Conservation (phyloP, 2,113 vertebrate species). For the Calyptommatus sinebrachiatus region DNA sequence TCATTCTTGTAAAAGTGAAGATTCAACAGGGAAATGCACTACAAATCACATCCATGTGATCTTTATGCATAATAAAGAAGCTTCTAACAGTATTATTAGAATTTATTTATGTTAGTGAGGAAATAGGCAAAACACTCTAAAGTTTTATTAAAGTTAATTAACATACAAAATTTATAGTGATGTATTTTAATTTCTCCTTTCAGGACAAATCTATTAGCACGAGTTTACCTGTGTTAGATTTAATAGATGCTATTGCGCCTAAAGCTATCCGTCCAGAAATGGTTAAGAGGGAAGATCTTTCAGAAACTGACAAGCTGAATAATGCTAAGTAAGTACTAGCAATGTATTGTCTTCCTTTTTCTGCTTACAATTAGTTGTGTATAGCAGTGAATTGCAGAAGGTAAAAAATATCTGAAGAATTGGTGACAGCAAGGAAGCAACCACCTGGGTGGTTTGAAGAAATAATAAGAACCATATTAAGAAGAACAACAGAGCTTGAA, state of each 20-base stretch:
- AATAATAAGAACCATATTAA: no score
- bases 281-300: constrained; percentile 80
- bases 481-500: no score
- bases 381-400: not conserved
- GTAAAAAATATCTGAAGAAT: no score
- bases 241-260: constrained; percentile 91
- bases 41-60: no score
- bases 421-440: no score
- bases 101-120: not conserved
- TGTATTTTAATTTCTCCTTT: constrained; percentile 53
- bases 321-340: constrained; percentile 83
- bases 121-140: not conserved
- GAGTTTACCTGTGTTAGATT: constrained; percentile 91
- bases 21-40: no score
- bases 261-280: constrained; percentile 86
- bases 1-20: no score
- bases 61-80: not conserved
- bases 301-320: constrained; percentile 77
- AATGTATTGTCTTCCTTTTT: not conserved
- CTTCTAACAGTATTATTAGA: not conserved
- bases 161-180: constrained; percentile 31
- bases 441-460: no score
- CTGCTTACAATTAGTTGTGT: not conserved
- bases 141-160: constrained; percentile 24
- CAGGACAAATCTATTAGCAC: constrained; percentile 93